Percentiles rank a stretch among this genome's conserved stretches.
These are phyloP conservation scores for Callyntrura guangdongensis DNA, from an alignment of 2,888 invertebrate species.

Conservation along the genomic window DNA sequence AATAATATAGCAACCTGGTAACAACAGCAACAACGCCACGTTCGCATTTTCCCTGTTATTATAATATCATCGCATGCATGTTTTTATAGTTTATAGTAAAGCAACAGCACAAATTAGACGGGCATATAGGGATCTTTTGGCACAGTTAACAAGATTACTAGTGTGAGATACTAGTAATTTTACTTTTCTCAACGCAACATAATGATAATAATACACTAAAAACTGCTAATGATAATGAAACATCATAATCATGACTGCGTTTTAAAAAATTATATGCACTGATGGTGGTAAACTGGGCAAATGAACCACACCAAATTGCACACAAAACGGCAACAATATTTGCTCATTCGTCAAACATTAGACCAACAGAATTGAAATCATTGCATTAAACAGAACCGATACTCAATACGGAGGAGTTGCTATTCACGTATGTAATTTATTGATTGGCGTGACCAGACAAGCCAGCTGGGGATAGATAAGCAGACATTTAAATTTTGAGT, in stretches of 20 bases:
- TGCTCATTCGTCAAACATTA: no score
- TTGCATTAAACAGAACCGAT: not conserved
- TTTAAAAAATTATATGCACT: not conserved
- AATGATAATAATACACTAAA: not conserved
- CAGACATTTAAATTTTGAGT: not conserved
- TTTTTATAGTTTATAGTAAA: no score
- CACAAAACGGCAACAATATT: not conserved
- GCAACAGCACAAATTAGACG: slow-evolving; percentile 27
- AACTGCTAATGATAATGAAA: slow-evolving; percentile 39
- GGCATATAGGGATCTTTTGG: slow-evolving; percentile 37
- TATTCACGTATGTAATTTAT: not conserved
- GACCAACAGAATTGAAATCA: not conserved
- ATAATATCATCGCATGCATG: not conserved
- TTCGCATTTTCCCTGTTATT: not conserved
- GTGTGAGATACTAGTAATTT: slow-evolving; percentile 31
- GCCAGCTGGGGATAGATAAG: no score
- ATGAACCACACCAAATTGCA: not conserved
- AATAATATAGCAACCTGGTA: not conserved
- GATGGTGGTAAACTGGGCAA: slow-evolving; percentile 4
- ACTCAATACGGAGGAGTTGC: not conserved
- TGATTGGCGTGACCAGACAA: not conserved
- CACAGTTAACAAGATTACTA: slow-evolving; percentile 53
- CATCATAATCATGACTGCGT: not conserved
- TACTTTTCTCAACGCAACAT: not conserved
- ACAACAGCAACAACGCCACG: not conserved